Evolutionary conservation across 2,888 invertebrate genomes (phyloP).

Genomic region (Drosophila nr. perissopoda): DNA sequence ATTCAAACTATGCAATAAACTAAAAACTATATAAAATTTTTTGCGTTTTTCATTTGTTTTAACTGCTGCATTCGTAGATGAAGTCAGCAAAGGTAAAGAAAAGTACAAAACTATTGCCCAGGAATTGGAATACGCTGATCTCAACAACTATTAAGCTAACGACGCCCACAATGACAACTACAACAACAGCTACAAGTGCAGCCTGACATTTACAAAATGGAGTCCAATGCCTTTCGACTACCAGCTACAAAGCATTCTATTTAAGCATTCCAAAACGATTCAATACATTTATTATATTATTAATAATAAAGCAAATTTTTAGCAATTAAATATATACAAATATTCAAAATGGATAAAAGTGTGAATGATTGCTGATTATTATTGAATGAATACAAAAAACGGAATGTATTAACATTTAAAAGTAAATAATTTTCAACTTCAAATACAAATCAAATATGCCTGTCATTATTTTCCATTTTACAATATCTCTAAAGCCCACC

Average conservation of each 20-base stretch:
- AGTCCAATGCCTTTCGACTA: constrained; percentile 44
- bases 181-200: constrained; percentile 36
- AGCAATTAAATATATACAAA: constrained; percentile 39
- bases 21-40: constrained; percentile 41
- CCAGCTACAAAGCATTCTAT: constrained; percentile 34
- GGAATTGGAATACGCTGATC: constrained; percentile 98
- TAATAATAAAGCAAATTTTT: constrained; percentile 52
- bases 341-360: constrained; percentile 15
- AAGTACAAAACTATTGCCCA: constrained; percentile 99
- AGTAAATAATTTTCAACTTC: constrained; percentile 21
- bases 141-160: constrained; percentile 87
- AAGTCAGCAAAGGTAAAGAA: constrained; percentile 95
- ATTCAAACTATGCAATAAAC: constrained; percentile 72
- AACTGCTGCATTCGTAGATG: constrained; percentile 87
- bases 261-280: constrained; percentile 55
- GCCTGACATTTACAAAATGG: constrained; percentile 58
- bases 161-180: constrained; percentile 19
- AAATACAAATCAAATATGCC: constrained; percentile 8
- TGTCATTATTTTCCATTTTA: constrained; percentile 17
- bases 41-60: constrained; percentile 83
- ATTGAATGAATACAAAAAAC: constrained; percentile 35
- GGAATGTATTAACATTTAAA: constrained; percentile 40
- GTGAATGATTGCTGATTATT: constrained; percentile 4
- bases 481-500: constrained; percentile 60
- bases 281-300: constrained; percentile 28